phyloP scores from a whole-genome alignment of 2,797 vertebrate species.

The Decapterus maruadsi region DNA sequence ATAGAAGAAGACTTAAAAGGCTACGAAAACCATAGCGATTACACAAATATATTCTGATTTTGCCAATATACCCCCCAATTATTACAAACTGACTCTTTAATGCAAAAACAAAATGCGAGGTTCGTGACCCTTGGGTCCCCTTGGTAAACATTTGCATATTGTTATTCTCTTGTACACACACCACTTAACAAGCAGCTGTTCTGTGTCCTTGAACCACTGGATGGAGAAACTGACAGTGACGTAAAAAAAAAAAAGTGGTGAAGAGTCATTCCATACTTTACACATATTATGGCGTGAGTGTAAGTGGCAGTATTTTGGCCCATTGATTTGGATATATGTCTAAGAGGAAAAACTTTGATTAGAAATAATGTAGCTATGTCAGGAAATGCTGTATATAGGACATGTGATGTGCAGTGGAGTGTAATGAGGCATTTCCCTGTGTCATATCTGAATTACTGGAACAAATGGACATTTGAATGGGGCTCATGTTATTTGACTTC shows the following conservation, averaged over 20 bases:
- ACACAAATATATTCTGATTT: too few species aligned
- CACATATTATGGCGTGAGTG: neutral
- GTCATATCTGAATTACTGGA: constrained; percentile 66
- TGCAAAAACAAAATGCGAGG: constrained; percentile 11
- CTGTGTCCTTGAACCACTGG: neutral
- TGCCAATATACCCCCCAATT: too few species aligned
- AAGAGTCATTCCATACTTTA: neutral
- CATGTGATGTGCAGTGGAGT: constrained; percentile 17
- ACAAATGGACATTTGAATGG: constrained; percentile 69
- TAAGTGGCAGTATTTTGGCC: neutral
- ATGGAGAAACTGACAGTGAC: neutral
- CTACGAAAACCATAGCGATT: too few species aligned
- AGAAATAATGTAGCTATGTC: constrained; percentile 22
- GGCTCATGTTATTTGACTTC: constrained; percentile 44
- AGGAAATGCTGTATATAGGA: constrained; percentile 32
- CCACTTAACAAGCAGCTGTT: constrained; percentile 18
- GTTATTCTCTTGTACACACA: neutral
- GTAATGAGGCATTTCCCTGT: constrained; percentile 49
- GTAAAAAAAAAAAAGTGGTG: neutral
- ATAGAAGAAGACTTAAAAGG: too few species aligned
- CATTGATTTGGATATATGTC: neutral
- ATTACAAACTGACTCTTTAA: too few species aligned
- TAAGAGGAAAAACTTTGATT: neutral
- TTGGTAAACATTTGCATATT: constrained; percentile 27
- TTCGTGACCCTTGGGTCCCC: neutral